Conservation (phyloP, 2,888 invertebrate species). For the Drosophila longiperda region DNA sequence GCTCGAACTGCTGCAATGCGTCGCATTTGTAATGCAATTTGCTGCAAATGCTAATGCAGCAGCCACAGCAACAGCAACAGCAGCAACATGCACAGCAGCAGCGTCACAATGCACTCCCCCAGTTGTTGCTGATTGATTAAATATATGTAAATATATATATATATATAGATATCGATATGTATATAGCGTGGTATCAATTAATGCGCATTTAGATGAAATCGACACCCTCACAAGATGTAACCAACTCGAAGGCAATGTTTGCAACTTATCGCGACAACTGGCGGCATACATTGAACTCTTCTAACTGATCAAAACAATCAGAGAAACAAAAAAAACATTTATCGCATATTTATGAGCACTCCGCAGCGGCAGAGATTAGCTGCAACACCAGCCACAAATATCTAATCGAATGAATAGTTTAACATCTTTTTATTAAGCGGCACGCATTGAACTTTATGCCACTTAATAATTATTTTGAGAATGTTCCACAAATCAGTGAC, state of each 20-base stretch:
- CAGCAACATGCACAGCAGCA: constrained; percentile 26
- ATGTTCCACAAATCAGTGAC: constrained; percentile 9
- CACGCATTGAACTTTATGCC: constrained; percentile 57
- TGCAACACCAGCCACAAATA: constrained; percentile 14
- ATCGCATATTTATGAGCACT: constrained; percentile 46
- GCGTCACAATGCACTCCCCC: constrained; percentile 55
- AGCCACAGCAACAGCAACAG: constrained; percentile 17
- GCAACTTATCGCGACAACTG: constrained; percentile 57
- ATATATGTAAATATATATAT: constrained; percentile 31
- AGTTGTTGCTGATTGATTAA: constrained; percentile 52
- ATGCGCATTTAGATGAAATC: constrained; percentile 75
- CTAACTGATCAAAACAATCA: constrained; percentile 19
- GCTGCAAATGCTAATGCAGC: constrained; percentile 65
- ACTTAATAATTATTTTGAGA: neutral
- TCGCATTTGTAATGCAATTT: constrained; percentile 66
- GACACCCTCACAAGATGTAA: constrained; percentile 23
- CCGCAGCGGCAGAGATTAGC: neutral
- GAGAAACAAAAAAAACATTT: neutral
- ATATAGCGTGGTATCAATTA: constrained; percentile 34
- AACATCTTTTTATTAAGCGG: constrained; percentile 22
- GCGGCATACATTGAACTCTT: constrained; percentile 60
- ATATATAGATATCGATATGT: constrained; percentile 41
- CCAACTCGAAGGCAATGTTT: constrained; percentile 35
- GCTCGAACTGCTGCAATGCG: constrained; percentile 36
- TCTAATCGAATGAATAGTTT: constrained; percentile 14